Base-by-base conservation (phyloP, 2,113 vertebrate species). In the Macroglossus sobrinus region DNA sequence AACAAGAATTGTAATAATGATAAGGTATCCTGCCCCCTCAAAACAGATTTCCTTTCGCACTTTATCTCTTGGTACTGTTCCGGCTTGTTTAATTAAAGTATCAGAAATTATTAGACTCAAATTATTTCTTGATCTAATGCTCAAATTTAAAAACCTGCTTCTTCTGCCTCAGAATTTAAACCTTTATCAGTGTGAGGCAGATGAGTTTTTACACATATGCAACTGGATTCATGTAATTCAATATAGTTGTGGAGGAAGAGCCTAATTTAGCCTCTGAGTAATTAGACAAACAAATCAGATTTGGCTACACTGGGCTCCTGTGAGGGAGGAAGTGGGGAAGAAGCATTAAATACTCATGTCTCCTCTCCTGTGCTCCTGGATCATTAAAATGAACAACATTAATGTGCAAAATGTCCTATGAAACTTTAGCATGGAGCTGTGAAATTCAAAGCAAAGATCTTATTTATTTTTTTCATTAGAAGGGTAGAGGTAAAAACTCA, bases 61-160 rank as follows among this genome's bases (percentile, higher is more conserved):
- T 98, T 98, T 98, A 98, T 98, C 97, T 97, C 95, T 96, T 75
- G 71, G 28, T 92, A 75, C 74, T 81, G 30, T 97, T 98, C 98
- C 96, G 91, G 79, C 85, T 96, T 96, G 89, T 97, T 97, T 98
- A 98, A 98, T 98, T 98, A 98, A 98, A 98, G 89, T 94, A 97
- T 96, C 91, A 97, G 96, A 97, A 98, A 98, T 97, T 97, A 96
- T 97, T 98, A 97, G 95, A 95, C 84, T 88, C 33, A 92, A 97
- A 98, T 98, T 98, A 97, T 98, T 98, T 97, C 97, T 97, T 94
- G 94, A 98, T 98, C 91, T 97, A 33, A 89, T 97, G 76, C 93
- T 98, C 97, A 96, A 97, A 94, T 98, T 98, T 94, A 95, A 96
- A 98, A 96, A 97, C 95, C 76, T 38, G 72, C 91, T 96, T 95